A percentile compares a stretch with the other conserved stretches of the same genome.
Conservation (phyloP, 2,888 invertebrate genomes). For the Hypolimnas misippus region DNA sequence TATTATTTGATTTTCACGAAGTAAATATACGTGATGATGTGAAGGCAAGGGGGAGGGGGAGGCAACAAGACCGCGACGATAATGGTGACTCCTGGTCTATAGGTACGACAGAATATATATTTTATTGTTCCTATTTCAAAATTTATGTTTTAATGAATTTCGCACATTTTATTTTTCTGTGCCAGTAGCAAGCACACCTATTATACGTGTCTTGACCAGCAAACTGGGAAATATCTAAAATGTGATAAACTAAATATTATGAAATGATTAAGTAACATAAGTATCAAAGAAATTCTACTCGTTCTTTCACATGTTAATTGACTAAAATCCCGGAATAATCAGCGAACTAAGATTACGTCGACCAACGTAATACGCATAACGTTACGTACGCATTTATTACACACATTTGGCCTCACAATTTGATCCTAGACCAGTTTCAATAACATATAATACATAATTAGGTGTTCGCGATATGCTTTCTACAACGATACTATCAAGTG, state of each 20-base stretch:
- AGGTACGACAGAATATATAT: too few relatives aligned
- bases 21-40: too few relatives aligned
- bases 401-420: slow-evolving; percentile 19
- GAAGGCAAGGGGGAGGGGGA: too few relatives aligned
- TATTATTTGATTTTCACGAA: too few relatives aligned
- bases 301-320: neutral
- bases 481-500: too few relatives aligned
- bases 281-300: neutral
- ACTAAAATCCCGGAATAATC: slow-evolving; percentile 19
- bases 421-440: slow-evolving; percentile 27
- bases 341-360: slow-evolving; percentile 23
- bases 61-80: too few relatives aligned
- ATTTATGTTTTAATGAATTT: too few relatives aligned
- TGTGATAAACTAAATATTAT: neutral
- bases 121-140: too few relatives aligned
- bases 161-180: too few relatives aligned
- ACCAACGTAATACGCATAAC: slow-evolving; percentile 27
- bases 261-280: neutral
- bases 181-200: too few relatives aligned
- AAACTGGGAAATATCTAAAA: neutral
- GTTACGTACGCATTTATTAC: slow-evolving; percentile 36
- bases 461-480: slow-evolving; percentile 16
- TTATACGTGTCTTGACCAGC: too few relatives aligned
- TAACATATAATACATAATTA: slow-evolving; percentile 18
- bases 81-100: too few relatives aligned